Percentiles rank a stretch among this genome's conserved stretches.
These are phyloP conservation scores for Rhadinocentrus ornatus DNA, from an alignment of 2,797 vertebrate species.

Conservation along the genomic window DNA sequence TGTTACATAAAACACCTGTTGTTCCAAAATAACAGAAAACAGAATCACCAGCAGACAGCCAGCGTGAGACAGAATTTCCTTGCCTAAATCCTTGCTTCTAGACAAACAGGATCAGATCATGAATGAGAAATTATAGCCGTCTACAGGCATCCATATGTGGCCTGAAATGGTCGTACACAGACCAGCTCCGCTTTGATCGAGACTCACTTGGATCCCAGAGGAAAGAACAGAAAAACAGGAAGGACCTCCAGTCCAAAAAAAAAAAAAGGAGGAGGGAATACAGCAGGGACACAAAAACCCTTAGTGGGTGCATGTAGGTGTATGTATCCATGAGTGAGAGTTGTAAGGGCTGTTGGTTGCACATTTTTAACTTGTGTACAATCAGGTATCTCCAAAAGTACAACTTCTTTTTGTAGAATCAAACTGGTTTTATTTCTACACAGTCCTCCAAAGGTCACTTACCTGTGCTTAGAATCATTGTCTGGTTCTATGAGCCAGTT, in stretches of 20 bases:
- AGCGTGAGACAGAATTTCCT: constrained; percentile 64
- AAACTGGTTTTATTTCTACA: not conserved
- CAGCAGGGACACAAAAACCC: constrained; percentile 11
- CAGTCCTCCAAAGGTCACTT: not conserved
- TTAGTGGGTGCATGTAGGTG: not conserved
- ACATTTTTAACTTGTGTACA: constrained; percentile 15
- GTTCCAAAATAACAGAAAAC: constrained; percentile 33
- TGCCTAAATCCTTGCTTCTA: constrained; percentile 48
- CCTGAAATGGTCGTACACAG: constrained; percentile 39
- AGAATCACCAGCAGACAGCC: constrained; percentile 34
- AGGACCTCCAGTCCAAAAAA: constrained; percentile 47
- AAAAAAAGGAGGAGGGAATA: constrained; percentile 25
- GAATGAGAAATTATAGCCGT: constrained; percentile 62
- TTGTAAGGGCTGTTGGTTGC: not conserved
- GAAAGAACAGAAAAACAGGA: constrained; percentile 69
- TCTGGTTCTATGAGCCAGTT: not conserved
- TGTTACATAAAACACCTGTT: constrained; percentile 57
- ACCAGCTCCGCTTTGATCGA: constrained; percentile 60
- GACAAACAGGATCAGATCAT: constrained; percentile 63
- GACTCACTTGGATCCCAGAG: constrained; percentile 53
- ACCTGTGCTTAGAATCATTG: not conserved
- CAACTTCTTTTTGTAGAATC: not conserved
- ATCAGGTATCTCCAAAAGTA: not conserved
- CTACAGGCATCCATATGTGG: constrained; percentile 64
- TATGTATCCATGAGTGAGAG: not conserved